Base-by-base conservation (phyloP, 2,888 invertebrate genomes). In the Autographa gamma region DNA sequence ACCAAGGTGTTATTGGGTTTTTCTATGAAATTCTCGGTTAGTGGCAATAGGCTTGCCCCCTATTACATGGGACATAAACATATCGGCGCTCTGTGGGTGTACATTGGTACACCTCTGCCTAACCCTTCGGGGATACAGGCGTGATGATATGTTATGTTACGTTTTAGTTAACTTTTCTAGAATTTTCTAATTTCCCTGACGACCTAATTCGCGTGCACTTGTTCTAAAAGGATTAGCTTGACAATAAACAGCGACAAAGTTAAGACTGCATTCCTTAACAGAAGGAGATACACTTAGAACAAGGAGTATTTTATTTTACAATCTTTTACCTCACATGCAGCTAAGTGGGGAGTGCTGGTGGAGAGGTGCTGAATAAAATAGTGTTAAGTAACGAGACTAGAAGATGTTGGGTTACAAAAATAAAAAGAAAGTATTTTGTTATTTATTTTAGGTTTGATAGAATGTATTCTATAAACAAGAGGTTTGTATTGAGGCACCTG, bases 351-450 rank as follows among this genome's bases (percentile, higher is more conserved):
- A 66, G 38, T 69, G 73, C 60, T 65, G 59, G 63, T 16, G 59
- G 60, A 59, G 25, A 82, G 69, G 32, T 73, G 69, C 66, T 88
- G 86, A 88, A 88, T 89, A 89, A 89, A 87, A 85, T 80, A 89
- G 83, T 75, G 73, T 14, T 19, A 82, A 83, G 81, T 77, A 86
- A 83, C 73, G 72, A 73, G 75, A 79, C 66, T 76, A 81, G 81
- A 83, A 76, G 38, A 62, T 75, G 72, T 82, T 76, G 71, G 68
- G 66, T 13, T 56, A 31, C 41, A 61, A 11, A 8, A 64, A 41
- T n/a, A 25, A n/a, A n/a, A n/a, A n/a, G n/a, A n/a, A n/a, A n/a
- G n/a, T n/a, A n/a, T n/a, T n/a, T n/a, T n/a, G n/a, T n/a, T n/a
- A n/a, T n/a, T n/a, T n/a, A n/a, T n/a, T n/a, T n/a, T n/a, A n/a